These are phyloP conservation scores for Ceramica pisi DNA, from an alignment of 2,888 invertebrate genomes.

Conservation along the genomic window DNA sequence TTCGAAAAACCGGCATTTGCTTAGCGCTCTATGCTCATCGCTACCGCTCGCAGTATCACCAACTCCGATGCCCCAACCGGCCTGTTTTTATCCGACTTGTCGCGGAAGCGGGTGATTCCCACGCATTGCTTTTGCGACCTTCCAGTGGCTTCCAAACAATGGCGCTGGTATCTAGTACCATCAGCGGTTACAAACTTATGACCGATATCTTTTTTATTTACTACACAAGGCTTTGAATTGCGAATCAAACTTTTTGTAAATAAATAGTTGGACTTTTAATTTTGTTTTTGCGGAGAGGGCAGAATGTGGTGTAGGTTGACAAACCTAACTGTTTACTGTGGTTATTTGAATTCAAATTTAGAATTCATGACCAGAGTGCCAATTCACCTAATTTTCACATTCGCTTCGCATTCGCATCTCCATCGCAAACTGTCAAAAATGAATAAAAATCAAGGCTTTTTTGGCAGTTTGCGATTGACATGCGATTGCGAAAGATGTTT, in stretches of 20 bases:
- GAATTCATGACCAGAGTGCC: no score
- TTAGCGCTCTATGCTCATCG: not conserved
- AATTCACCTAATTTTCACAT: no score
- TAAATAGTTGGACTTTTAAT: constrained; percentile 17
- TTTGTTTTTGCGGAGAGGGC: constrained; percentile 11
- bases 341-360: not conserved
- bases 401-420: no score
- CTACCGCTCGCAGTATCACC: constrained; percentile 41
- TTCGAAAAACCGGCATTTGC: no score
- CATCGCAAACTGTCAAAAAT: no score
- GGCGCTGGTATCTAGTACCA: constrained; percentile 65
- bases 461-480: no score
- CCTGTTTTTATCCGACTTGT: constrained; percentile 54
- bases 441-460: no score
- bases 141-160: constrained; percentile 63
- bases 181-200: constrained; percentile 65
- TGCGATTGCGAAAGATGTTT: no score
- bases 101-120: constrained; percentile 70
- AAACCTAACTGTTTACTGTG: constrained; percentile 16
- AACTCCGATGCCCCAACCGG: constrained; percentile 10
- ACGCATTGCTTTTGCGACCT: constrained; percentile 63
- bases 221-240: constrained; percentile 32
- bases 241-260: constrained; percentile 38
- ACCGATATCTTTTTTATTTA: constrained; percentile 51
- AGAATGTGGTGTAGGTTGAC: constrained; percentile 1